phyloP scores from a whole-genome alignment of 2,888 invertebrate species.

The Linnaemya vulpina region DNA sequence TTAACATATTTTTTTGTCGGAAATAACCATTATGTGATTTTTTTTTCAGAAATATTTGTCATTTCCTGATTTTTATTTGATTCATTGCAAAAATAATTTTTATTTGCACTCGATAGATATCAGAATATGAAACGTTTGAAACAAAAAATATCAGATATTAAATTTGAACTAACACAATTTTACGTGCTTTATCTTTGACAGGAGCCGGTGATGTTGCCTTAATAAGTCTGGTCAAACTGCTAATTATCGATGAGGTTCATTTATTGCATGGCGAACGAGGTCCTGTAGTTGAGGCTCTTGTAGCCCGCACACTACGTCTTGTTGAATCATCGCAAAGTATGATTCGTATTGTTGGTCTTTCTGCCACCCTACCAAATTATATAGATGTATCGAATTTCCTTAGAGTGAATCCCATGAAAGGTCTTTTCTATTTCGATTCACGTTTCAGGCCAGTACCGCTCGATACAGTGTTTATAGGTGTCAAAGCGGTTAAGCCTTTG shows the following conservation, averaged over 20 bases:
- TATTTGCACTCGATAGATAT: no score
- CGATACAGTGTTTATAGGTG: constrained; percentile 94
- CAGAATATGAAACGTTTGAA: no score
- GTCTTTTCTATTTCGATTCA: constrained; percentile 96
- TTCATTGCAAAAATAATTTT: no score
- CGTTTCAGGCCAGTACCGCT: constrained; percentile 98
- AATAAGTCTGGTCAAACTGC: constrained; percentile 93
- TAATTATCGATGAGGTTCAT: constrained; percentile 99
- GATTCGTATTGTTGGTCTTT: constrained; percentile 98
- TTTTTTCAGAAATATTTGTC: no score
- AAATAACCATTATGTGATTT: no score
- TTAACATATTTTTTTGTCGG: no score
- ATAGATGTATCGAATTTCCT: constrained; percentile 97
- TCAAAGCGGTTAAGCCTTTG: constrained; percentile 87
- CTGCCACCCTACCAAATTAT: constrained; percentile 99
- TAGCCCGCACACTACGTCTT: constrained; percentile 96
- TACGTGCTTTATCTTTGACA: constrained; percentile 50
- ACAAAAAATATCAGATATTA: no score
- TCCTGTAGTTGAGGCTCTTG: constrained; percentile 98
- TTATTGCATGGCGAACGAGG: constrained; percentile 98
- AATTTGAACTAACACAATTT: background rate
- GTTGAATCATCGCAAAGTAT: constrained; percentile 95
- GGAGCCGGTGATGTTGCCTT: constrained; percentile 93
- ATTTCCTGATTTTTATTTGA: no score
- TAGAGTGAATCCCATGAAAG: constrained; percentile 94